Base-by-base conservation (phyloP, 2,888 invertebrate genomes). In the Boloria selene region DNA sequence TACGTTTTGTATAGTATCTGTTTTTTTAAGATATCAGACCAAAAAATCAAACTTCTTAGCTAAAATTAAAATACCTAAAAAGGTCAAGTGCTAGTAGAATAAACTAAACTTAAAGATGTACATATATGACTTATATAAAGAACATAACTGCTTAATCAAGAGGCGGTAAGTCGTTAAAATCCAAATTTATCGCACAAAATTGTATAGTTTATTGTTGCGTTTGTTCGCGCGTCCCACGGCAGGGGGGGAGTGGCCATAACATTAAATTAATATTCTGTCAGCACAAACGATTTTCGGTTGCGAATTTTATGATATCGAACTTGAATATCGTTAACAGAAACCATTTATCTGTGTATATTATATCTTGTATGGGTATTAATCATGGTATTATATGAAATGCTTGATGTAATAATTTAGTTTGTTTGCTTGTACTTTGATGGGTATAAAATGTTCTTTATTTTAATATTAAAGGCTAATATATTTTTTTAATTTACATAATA, bases 211-310 rank as follows among this genome's bases (percentile, higher is more conserved):
- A 86, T 86, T 84, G 83, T 83, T 81, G 77, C 75, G 72, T 83
- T 80, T 80, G 84, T 86, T 86, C 81, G 80, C 81, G 79, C 82
- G 72, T 79, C 74, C 71, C 79, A 69, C 84, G 77, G 80, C 83
- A 78, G 86, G 85, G 85, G 86, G 82, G 74, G 74, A 69, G 68
- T 66, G 70, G 77, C 76, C 77, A 84, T 85, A 84, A 82, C 79
- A 79, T 84, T 79, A 85, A 88, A 90, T 90, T 90, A 89, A 89
- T 90, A 89, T 87, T 86, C 87, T 87, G 88, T 88, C 87, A 81
- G 81, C 86, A 82, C 78, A 84, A 82, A 75, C 82, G 83, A 82
- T 81, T 87, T 88, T 88, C 77, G 86, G 75, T 76, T 75, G 75
- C 78, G 76, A 83, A 80, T 79, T 86, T 88, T 87, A 87, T 83